Evolutionary conservation across 2,888 invertebrate genomes (phyloP).

Genomic region (Amaurobius ferox): DNA sequence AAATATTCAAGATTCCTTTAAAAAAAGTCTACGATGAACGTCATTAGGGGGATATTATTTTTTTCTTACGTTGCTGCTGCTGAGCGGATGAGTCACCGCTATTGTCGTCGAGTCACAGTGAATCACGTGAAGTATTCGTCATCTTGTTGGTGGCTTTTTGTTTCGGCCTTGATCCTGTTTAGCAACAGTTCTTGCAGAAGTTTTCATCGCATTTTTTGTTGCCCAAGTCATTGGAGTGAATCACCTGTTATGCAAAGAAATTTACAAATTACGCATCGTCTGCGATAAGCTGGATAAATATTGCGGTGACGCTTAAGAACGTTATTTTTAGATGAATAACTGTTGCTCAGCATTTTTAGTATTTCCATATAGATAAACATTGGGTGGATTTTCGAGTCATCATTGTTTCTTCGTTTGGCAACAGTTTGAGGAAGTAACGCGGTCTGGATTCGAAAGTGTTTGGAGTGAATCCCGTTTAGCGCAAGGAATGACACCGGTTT

Average conservation of each 20-base stretch:
- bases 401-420: too few relatives aligned
- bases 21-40: too few relatives aligned
- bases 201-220: neutral
- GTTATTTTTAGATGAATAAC: neutral
- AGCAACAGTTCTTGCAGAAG: neutral
- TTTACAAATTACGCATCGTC: neutral
- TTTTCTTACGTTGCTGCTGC: neutral
- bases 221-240: neutral
- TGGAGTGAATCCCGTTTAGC: too few relatives aligned
- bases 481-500: too few relatives aligned
- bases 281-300: neutral
- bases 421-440: too few relatives aligned
- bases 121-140: neutral
- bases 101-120: neutral
- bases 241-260: conserved; percentile 4
- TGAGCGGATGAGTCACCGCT: neutral
- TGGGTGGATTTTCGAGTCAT: too few relatives aligned
- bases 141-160: neutral
- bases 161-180: neutral
- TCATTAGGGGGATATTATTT: neutral
- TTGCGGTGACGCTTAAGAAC: neutral
- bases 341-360: too few relatives aligned
- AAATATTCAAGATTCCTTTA: too few relatives aligned
- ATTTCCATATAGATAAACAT: too few relatives aligned
- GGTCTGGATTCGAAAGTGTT: too few relatives aligned